Conservation (phyloP, 2,113 vertebrate genomes). For the Chitala chitala region DNA sequence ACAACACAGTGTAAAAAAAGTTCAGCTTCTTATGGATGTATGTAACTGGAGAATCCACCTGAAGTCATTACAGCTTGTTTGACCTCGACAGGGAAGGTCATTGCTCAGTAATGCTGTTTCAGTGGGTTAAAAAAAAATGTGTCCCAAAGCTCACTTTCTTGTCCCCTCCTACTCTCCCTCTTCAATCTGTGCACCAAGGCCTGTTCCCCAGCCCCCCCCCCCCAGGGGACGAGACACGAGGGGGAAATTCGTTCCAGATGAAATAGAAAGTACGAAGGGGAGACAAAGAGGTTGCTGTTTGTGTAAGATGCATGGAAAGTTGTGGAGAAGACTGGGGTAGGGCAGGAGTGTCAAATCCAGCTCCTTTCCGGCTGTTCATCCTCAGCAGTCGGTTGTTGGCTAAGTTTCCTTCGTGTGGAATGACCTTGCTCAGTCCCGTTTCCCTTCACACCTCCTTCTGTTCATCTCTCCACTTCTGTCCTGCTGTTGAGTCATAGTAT, state of each 20-base stretch:
- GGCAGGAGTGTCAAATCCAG: constrained; percentile 11
- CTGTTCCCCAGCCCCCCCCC: constrained; percentile 49
- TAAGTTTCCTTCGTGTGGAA: background rate
- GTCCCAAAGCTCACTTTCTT: background rate
- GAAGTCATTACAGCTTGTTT: too few relatives aligned
- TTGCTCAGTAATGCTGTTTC: background rate
- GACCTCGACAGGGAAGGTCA: too few relatives aligned
- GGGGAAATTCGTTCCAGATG: constrained; percentile 69
- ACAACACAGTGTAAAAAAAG: background rate
- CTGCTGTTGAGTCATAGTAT: background rate
- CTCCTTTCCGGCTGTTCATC: too few relatives aligned
- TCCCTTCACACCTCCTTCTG: background rate
- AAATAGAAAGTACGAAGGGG: constrained; percentile 60
- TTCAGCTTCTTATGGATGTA: too few relatives aligned
- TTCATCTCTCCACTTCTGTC: background rate
- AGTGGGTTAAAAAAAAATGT: background rate
- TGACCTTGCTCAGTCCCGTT: constrained; percentile 26
- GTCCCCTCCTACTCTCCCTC: background rate
- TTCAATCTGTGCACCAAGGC: constrained; percentile 38
- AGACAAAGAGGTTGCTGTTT: constrained; percentile 64
- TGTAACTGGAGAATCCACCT: too few relatives aligned
- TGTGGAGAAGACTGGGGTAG: background rate
- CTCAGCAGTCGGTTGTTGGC: too few relatives aligned
- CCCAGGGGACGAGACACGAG: constrained; percentile 56
- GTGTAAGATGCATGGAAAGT: constrained; percentile 14